Evolutionary conservation across 2,888 invertebrate species (phyloP).

Genomic region (Idaea biselata): DNA sequence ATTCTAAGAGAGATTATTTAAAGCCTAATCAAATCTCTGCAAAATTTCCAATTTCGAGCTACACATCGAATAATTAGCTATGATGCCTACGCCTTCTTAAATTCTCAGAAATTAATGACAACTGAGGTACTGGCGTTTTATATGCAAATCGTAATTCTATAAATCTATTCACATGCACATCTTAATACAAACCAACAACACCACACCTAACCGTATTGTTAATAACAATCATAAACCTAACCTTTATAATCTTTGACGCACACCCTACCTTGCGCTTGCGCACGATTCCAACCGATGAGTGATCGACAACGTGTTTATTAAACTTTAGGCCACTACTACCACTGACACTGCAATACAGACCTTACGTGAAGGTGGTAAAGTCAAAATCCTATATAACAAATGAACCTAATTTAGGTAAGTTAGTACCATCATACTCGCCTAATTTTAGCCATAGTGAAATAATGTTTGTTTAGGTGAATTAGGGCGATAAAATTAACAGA

Average conservation of each 20-base stretch:
- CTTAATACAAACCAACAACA: neutral
- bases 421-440: neutral
- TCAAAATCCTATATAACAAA: neutral
- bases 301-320: constrained; percentile 33
- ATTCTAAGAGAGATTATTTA: too few species aligned
- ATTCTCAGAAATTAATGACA: neutral
- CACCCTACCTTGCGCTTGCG: constrained; percentile 27
- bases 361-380: neutral
- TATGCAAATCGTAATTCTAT: neutral
- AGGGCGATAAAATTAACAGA: constrained; percentile 23
- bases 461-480: constrained; percentile 18
- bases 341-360: neutral
- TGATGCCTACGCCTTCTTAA: too few species aligned
- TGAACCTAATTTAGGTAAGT: constrained; percentile 16
- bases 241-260: constrained; percentile 24
- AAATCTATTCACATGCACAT: neutral
- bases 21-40: too few species aligned
- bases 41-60: too few species aligned
- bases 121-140: neutral
- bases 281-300: constrained; percentile 42
- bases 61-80: too few species aligned
- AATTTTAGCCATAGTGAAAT: neutral
- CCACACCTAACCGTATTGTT: neutral
- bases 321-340: constrained; percentile 17
- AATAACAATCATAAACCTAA: neutral